Evolutionary conservation across 2,797 vertebrate genomes (phyloP), one percentile per base, ranked within the genome.

Genomic region (Dicrostonyx torquatus): DNA sequence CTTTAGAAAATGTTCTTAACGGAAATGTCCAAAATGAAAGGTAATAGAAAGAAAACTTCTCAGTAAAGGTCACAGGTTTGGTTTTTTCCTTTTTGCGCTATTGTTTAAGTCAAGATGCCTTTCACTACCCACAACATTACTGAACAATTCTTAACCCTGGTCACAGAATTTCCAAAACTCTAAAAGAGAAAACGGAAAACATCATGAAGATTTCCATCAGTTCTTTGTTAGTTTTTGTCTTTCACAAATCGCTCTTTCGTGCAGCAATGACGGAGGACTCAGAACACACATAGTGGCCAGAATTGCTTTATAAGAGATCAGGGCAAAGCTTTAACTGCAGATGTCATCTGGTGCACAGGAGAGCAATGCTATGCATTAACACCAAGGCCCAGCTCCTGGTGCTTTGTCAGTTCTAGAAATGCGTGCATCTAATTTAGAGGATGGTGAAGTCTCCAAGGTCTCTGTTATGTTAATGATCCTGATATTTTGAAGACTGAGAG

Each of bases 401-500:
- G 93, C 94, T 97, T 98, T 97, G 97, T 97, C 97, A 97, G 95
- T 94, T 95, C 83, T 95, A 77, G 95, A 98, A 97, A 98, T 96
- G 83, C 95, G 97, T 97, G 95, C 53, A 97, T 94, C 88, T 90
- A 96, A 96, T 98, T 98, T 94, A 97, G 89, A 94, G 97, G 96
- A 96, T 97, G 73, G 78, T 80, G 93, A 87, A 88, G 62, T 73
- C 86, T 98, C 97, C 93, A 97, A 94, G 92, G 70, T 86, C 89
- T 20, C 79, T 94, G 6, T 0, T 91, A 62, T 86, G 76, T 31
- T 95, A 94, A 93, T 93, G 89, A 79, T 96, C 92, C 97, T 98
- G 8, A 34, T 96, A 89, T 97, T 97, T 70, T 93, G 97, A 96
- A 98, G 96, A 97, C 95, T 97, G 97, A 97, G 92, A 95, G 86